Evolutionary conservation across 2,113 vertebrate species (phyloP).

Genomic region (Crotalus horridus): DNA sequence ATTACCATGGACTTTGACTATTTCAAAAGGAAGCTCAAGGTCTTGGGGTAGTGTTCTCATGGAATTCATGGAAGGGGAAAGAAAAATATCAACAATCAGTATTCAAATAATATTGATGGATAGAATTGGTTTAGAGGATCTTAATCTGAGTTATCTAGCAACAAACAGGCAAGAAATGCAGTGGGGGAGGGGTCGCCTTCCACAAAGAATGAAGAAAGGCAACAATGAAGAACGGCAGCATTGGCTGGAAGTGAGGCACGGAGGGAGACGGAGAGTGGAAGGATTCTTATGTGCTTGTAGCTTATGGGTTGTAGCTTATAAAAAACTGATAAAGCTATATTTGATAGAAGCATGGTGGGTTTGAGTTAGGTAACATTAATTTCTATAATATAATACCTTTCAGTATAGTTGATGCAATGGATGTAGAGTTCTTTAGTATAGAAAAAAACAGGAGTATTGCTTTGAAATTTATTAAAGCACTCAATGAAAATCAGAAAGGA

Average conservation of each 20-base stretch:
- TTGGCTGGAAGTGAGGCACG: too few relatives aligned
- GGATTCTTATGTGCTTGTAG: too few relatives aligned
- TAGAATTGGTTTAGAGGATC: not conserved
- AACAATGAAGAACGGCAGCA: too few relatives aligned
- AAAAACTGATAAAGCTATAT: not conserved
- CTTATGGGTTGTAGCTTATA: not conserved
- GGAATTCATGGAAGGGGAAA: not conserved
- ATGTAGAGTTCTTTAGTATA: not conserved
- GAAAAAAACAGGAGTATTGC: not conserved
- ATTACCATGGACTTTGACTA: not conserved
- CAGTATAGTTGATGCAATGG: not conserved
- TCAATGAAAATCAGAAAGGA: not conserved
- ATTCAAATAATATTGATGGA: too few relatives aligned
- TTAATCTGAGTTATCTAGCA: not conserved
- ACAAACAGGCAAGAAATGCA: too few relatives aligned
- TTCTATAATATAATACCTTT: not conserved
- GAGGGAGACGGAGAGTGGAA: too few relatives aligned
- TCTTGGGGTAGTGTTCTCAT: not conserved
- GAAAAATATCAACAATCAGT: not conserved
- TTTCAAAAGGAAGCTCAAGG: not conserved
- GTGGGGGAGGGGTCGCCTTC: too few relatives aligned
- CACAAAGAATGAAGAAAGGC: too few relatives aligned
- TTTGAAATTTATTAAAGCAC: not conserved
- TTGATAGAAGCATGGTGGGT: not conserved
- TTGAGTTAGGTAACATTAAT: not conserved